These are phyloP conservation scores for Mastacembelus armatus DNA, from an alignment of 2,797 vertebrate species.

Conservation along the genomic window DNA sequence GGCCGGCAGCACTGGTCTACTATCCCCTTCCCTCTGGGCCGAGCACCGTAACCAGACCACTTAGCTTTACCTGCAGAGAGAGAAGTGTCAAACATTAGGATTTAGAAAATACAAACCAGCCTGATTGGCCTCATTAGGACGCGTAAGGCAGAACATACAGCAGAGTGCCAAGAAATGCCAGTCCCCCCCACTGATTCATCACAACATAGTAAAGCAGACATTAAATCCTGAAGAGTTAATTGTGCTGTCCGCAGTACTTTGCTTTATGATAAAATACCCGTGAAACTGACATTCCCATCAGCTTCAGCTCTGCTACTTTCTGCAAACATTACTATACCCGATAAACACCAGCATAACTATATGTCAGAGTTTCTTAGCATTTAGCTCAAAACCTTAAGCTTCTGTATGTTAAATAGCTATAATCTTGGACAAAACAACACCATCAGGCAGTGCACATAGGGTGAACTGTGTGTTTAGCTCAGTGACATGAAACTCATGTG, in stretches of 20 bases:
- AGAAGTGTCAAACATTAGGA: not conserved
- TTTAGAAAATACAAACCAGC: not conserved
- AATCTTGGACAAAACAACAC: not conserved
- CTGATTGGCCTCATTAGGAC: not conserved
- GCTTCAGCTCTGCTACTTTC: too few relatives aligned
- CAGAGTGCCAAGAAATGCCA: not conserved
- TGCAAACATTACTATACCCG: too few relatives aligned
- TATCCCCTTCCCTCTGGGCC: conserved; percentile 74
- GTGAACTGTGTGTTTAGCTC: not conserved
- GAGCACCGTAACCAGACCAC: conserved; percentile 68
- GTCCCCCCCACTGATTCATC: not conserved
- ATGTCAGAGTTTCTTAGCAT: too few relatives aligned
- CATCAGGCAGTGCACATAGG: not conserved
- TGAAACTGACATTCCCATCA: too few relatives aligned
- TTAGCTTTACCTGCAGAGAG: conserved; percentile 59
- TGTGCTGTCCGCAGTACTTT: too few relatives aligned
- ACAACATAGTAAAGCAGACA: too few relatives aligned
- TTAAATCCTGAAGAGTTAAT: too few relatives aligned
- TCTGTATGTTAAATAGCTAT: too few relatives aligned
- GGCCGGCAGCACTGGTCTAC: conserved; percentile 77
- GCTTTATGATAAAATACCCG: too few relatives aligned
- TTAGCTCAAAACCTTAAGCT: too few relatives aligned
- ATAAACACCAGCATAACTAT: too few relatives aligned
- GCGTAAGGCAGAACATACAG: not conserved
- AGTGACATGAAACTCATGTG: not conserved